Evolutionary conservation across 2,888 invertebrate genomes (phyloP), one percentile per base, ranked within the genome.

Genomic region (Agrochola macilenta): DNA sequence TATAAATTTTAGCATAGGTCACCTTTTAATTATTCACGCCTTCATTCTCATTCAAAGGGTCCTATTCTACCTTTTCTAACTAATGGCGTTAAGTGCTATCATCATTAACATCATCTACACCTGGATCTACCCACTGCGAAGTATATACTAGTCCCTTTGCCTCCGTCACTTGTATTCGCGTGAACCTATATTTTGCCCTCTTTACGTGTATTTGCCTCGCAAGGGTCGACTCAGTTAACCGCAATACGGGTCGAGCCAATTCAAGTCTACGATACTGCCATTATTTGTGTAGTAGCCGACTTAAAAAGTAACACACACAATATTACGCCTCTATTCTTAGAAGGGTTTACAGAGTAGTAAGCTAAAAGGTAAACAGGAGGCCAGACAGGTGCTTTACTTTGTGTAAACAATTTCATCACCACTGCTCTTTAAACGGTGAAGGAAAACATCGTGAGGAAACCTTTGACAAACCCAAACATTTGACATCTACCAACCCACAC

Each of bases 211-310:
- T 81, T 76, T 79, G 43, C 64, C 58, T 79, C 76, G 58, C 5
- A 69, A 81, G 76, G 81, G 79, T 81, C 79, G 76, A 76, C 58
- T 76, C 52, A 14, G 69, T 79, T 81, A 81, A 81, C 79, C 79
- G 75, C 81, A 79, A 79, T 79, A 81, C 76, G 79, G 81, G 79
- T 81, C 76, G 64, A 58, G 69, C 69, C 81, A 69, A 69, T 81
- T 79, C 69, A 17, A 79, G 76, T 81, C 58, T 65, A 65, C 68
- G 64, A 64, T 76, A 43, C 20, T 35, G 14, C 52, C 63, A 79
- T 81, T 81, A 79, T 79, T 79, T 79, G 76, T 81, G 68, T 64
- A 35, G 68, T 64, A 57, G n/a, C 23, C 35, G 58, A 58, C 49
- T 81, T 81, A 64, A 76, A 81, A 81, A 63, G 68, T 81, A 69